A percentile compares a stretch with the other conserved stretches of the same genome.
Conservation (phyloP, 2,888 invertebrate genomes). For the Caenorhabditis sp. region DNA sequence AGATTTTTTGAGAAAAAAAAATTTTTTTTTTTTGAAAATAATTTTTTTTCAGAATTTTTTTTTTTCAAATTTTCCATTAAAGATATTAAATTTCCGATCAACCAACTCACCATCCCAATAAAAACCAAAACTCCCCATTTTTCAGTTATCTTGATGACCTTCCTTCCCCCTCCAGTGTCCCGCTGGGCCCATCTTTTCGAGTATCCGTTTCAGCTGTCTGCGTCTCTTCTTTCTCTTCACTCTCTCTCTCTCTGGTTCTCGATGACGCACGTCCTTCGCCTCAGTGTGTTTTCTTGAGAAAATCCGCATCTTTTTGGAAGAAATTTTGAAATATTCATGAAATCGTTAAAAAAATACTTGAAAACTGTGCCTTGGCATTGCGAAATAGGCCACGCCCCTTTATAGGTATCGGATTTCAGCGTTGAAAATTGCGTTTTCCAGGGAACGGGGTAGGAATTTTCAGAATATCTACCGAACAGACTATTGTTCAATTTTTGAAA, state of each 20-base stretch:
- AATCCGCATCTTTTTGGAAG: neutral
- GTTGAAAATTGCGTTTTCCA: too few relatives aligned
- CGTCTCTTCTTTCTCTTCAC: neutral
- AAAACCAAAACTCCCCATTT: too few relatives aligned
- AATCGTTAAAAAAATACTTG: neutral
- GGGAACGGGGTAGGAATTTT: too few relatives aligned
- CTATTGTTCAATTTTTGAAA: too few relatives aligned
- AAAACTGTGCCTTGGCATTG: neutral
- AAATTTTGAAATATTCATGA: neutral
- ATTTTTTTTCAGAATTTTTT: neutral
- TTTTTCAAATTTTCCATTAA: neutral
- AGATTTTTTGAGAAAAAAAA: too few relatives aligned
- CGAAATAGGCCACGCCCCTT: neutral
- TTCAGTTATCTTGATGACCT: constrained; percentile 1
- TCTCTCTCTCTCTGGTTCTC: too few relatives aligned
- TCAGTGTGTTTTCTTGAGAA: too few relatives aligned
- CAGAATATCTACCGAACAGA: too few relatives aligned
- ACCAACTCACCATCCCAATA: too few relatives aligned
- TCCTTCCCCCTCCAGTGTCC: neutral
- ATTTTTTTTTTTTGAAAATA: too few relatives aligned
- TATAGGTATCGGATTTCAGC: neutral
- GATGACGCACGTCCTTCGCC: too few relatives aligned
- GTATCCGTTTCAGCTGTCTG: constrained; percentile 4
- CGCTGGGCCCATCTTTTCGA: neutral
- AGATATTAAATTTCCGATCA: too few relatives aligned